A percentile compares a stretch with the other conserved stretches of the same genome.
phyloP scores from a whole-genome alignment of 1,140 invertebrate species.

The Drosophila mojavensis region DNA sequence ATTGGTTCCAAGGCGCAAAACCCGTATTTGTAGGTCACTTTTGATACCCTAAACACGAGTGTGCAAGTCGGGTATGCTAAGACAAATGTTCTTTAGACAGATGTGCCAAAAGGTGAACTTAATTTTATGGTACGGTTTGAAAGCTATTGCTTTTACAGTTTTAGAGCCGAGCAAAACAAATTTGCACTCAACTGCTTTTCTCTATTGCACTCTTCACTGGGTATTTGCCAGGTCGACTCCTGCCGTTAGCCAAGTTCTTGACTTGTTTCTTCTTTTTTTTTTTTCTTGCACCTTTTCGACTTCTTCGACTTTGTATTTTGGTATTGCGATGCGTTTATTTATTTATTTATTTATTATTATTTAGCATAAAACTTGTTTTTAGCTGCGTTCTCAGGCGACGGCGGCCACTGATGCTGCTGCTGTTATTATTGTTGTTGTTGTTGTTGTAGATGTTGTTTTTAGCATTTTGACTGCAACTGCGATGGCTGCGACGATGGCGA shows the following conservation, averaged over 20 bases:
- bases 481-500: neutral
- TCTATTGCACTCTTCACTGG: neutral
- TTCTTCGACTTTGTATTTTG: conserved; percentile 34
- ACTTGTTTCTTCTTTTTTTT: conserved; percentile 7
- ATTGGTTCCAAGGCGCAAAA: conserved; percentile 54
- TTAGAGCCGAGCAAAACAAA: neutral
- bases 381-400: conserved; percentile 33
- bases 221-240: neutral
- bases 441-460: conserved; percentile 40
- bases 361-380: conserved; percentile 75
- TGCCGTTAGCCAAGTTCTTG: neutral
- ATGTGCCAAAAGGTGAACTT: neutral
- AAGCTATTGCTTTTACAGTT: neutral
- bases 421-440: neutral
- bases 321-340: conserved; percentile 69
- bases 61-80: neutral
- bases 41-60: conserved; percentile 31
- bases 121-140: neutral
- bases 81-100: neutral
- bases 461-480: conserved; percentile 45
- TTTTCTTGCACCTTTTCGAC: conserved; percentile 20
- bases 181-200: neutral
- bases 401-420: conserved; percentile 7
- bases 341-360: conserved; percentile 72
- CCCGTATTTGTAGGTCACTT: conserved; percentile 84